Conservation (phyloP, 2,797 vertebrate genomes). For the Chaetophractus vellerosus region DNA sequence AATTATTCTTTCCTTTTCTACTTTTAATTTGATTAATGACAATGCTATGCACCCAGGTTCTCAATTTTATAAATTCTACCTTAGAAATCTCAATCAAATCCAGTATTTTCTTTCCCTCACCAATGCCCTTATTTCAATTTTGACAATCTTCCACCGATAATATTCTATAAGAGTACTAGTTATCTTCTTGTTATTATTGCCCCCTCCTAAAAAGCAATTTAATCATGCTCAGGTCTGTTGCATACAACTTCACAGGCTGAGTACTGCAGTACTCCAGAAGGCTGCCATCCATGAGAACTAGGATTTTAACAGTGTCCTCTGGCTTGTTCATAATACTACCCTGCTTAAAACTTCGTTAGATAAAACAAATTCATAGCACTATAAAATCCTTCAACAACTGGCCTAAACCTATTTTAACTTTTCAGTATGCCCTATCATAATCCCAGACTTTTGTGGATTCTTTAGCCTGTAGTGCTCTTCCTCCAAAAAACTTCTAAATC, state of each 20-base stretch:
- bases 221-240: not conserved
- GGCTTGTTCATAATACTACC: not conserved
- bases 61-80: slow-evolving; percentile 6
- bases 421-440: not conserved
- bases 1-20: not conserved
- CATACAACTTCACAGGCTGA: not conserved
- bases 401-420: not conserved
- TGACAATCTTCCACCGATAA: not conserved
- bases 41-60: not conserved
- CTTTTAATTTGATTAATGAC: not conserved
- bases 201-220: not conserved
- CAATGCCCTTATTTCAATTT: not conserved
- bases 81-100: slow-evolving; percentile 36
- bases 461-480: not conserved
- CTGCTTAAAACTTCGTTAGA: not conserved
- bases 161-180: not conserved
- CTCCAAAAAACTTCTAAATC: slow-evolving; percentile 17
- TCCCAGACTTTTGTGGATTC: not conserved
- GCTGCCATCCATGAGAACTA: not conserved
- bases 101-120: not conserved
- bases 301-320: not conserved
- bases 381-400: not conserved
- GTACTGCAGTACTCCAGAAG: not conserved
- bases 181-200: not conserved
- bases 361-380: not conserved